These are phyloP conservation scores for Haemorhous mexicanus DNA, from an alignment of 2,113 vertebrate genomes.

Conservation along the genomic window DNA sequence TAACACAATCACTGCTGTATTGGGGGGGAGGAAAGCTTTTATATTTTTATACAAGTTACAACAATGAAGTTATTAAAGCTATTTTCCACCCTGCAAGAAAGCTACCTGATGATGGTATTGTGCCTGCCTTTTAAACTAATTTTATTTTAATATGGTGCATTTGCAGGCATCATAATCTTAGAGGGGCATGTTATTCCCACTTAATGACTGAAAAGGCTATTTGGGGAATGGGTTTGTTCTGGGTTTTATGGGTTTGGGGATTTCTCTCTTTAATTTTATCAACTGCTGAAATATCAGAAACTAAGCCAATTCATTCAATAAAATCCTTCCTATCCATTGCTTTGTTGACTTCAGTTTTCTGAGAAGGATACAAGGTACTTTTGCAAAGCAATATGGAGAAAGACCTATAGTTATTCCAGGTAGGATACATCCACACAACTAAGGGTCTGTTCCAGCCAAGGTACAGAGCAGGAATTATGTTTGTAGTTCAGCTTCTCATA, in stretches of 20 bases:
- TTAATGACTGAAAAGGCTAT: background rate
- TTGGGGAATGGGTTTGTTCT: background rate
- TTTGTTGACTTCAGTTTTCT: background rate
- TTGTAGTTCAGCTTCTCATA: background rate
- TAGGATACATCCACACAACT: background rate
- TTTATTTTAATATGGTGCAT: slow-evolving; percentile 24
- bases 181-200: slow-evolving; percentile 15
- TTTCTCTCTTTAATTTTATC: slow-evolving; percentile 5
- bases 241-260: background rate
- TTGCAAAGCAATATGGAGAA: background rate
- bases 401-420: background rate
- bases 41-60: background rate
- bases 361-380: background rate
- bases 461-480: background rate
- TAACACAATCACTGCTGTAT: background rate
- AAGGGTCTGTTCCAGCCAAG: background rate
- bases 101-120: background rate
- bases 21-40: background rate
- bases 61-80: slow-evolving; percentile 13
- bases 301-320: background rate
- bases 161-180: slow-evolving; percentile 26
- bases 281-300: background rate
- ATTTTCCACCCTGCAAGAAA: background rate
- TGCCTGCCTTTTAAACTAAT: slow-evolving; percentile 35
- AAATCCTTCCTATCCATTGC: background rate